Evolutionary conservation across 2,797 vertebrate species (phyloP).

Genomic region (Garrulus glandarius): DNA sequence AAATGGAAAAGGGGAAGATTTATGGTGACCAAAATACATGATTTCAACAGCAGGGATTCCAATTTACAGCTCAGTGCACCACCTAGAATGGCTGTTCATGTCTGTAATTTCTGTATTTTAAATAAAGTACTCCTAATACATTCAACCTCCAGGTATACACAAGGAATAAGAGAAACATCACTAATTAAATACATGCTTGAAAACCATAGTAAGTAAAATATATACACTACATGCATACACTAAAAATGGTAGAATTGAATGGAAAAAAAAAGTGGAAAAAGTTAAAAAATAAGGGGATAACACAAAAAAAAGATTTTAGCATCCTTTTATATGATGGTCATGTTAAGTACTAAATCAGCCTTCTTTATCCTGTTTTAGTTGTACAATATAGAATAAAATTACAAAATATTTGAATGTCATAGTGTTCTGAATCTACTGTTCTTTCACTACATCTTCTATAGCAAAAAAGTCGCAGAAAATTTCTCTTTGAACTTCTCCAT

Average conservation of each 20-base stretch:
- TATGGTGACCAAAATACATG: neutral
- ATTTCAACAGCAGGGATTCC: slow-evolving; percentile 5
- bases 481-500: slow-evolving; percentile 16
- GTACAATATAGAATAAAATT: neutral
- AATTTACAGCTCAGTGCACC: neutral
- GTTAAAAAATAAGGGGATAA: neutral
- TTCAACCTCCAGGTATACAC: neutral
- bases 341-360: neutral
- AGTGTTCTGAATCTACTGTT: neutral
- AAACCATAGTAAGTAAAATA: neutral
- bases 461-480: neutral
- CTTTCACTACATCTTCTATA: neutral
- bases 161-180: neutral
- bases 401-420: neutral
- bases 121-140: neutral
- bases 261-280: neutral
- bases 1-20: neutral
- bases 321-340: neutral
- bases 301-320: neutral
- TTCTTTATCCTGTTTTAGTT: neutral
- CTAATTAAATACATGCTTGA: neutral
- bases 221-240: neutral
- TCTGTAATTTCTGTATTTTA: neutral
- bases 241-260: neutral
- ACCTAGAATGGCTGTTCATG: neutral